Percentiles rank a stretch among this genome's conserved stretches.
phyloP scores from a whole-genome alignment of 2,888 invertebrate genomes.

The Busseola fusca region DNA sequence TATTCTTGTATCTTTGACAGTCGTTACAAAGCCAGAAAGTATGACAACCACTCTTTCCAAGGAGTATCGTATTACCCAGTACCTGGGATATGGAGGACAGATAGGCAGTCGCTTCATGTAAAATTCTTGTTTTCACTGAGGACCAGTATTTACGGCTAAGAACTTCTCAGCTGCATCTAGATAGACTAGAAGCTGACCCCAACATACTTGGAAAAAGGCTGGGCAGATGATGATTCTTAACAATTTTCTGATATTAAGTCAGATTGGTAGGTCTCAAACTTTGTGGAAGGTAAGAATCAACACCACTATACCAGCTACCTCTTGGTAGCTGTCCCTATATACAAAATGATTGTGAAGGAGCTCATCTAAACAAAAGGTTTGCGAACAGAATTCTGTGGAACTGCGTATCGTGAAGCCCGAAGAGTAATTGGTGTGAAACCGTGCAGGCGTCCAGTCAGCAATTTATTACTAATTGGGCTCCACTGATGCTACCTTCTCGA shows the following conservation, averaged over 20 bases:
- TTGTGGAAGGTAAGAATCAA: not conserved
- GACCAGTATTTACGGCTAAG: too few relatives aligned
- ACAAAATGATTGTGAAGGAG: constrained; percentile 1
- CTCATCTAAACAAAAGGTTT: not conserved
- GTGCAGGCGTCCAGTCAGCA: constrained; percentile 8
- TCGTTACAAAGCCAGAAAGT: too few relatives aligned
- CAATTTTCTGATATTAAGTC: not conserved
- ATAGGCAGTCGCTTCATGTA: too few relatives aligned
- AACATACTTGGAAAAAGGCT: not conserved
- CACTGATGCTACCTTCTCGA: constrained; percentile 3
- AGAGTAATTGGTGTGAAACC: constrained; percentile 36
- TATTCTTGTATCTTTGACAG: not conserved
- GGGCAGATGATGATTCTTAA: not conserved
- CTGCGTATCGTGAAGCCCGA: not conserved
- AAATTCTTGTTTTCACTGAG: too few relatives aligned
- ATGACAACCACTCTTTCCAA: too few relatives aligned
- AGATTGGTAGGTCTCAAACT: not conserved
- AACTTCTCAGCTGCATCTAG: not conserved
- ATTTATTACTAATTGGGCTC: constrained; percentile 37
- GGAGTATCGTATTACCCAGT: not conserved
- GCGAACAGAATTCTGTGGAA: too few relatives aligned
- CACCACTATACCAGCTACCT: not conserved
- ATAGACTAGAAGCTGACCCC: not conserved
- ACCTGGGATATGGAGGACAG: too few relatives aligned
- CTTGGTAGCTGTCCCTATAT: too few relatives aligned